Evolutionary conservation across 2,113 vertebrate species (phyloP).

Genomic region (Silurus asotus): DNA sequence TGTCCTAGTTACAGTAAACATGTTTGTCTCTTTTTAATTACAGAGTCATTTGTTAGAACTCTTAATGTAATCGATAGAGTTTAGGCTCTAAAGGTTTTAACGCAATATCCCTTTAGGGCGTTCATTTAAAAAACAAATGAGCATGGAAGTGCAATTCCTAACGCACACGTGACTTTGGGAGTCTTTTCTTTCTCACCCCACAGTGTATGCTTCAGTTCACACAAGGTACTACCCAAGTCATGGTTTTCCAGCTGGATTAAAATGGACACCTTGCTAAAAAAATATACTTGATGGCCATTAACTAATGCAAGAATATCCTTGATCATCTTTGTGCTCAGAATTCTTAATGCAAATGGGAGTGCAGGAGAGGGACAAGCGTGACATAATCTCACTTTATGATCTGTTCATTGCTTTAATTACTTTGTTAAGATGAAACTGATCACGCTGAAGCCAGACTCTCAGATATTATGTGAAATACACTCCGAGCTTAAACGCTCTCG

Average conservation of each 20-base stretch:
- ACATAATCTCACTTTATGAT: background rate
- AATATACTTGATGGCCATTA: background rate
- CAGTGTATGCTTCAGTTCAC: background rate
- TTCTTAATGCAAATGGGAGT: background rate
- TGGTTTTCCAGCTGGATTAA: background rate
- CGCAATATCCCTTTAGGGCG: background rate
- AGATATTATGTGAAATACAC: background rate
- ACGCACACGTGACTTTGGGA: background rate
- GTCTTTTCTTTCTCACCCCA: background rate
- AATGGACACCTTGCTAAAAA: background rate
- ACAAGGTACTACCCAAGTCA: background rate
- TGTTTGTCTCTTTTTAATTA: no score
- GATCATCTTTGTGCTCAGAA: background rate
- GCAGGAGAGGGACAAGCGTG: background rate
- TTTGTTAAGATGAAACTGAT: background rate
- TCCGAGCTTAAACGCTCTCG: background rate
- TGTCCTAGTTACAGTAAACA: background rate
- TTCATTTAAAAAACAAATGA: background rate
- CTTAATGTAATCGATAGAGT: background rate
- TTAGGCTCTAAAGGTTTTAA: background rate
- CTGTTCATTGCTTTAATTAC: background rate
- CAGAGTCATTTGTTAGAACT: background rate
- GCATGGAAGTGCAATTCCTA: background rate
- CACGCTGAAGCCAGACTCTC: background rate
- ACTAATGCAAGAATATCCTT: background rate